Evolutionary conservation across 2,888 invertebrate genomes (phyloP).

Genomic region (Polydesmus complanatus): DNA sequence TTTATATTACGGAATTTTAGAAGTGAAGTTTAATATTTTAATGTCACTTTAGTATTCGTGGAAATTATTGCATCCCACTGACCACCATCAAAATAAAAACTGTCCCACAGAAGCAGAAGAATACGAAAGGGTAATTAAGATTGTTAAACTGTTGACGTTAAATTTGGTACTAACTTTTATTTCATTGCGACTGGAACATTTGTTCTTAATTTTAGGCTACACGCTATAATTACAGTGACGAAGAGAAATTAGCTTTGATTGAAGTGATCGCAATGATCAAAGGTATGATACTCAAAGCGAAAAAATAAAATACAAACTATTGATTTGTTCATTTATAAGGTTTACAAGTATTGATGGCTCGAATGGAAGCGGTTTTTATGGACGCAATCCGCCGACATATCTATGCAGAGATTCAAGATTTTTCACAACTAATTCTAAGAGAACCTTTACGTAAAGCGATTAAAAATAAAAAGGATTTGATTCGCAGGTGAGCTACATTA

Average conservation of each 20-base stretch:
- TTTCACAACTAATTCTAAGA: slow-evolving; percentile 73
- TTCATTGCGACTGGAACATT: slow-evolving; percentile 5
- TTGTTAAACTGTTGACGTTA: neutral
- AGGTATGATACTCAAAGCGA: too few relatives aligned
- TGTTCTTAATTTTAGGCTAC: slow-evolving; percentile 51
- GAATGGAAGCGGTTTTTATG: slow-evolving; percentile 93
- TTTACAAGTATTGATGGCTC: slow-evolving; percentile 85
- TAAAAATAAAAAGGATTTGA: slow-evolving; percentile 93
- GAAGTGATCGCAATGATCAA: slow-evolving; percentile 99
- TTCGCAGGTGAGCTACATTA: slow-evolving; percentile 47
- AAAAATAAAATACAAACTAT: too few relatives aligned
- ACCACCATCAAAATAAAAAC: slow-evolving; percentile 85
- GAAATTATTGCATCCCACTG: slow-evolving; percentile 95
- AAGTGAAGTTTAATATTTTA: neutral
- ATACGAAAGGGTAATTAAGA: slow-evolving; percentile 65
- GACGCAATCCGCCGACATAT: slow-evolving; percentile 81
- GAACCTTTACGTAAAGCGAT: slow-evolving; percentile 91
- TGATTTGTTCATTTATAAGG: too few relatives aligned
- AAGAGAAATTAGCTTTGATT: slow-evolving; percentile 94
- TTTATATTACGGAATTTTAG: neutral
- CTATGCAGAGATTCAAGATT: slow-evolving; percentile 92
- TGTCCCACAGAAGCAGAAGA: slow-evolving; percentile 95
- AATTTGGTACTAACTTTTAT: neutral
- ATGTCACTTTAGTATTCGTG: slow-evolving; percentile 61
- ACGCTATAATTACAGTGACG: slow-evolving; percentile 90